A percentile compares a stretch with the other conserved stretches of the same genome.
phyloP scores from a whole-genome alignment of 2,888 invertebrate species.

The Chloroclysta siterata region DNA sequence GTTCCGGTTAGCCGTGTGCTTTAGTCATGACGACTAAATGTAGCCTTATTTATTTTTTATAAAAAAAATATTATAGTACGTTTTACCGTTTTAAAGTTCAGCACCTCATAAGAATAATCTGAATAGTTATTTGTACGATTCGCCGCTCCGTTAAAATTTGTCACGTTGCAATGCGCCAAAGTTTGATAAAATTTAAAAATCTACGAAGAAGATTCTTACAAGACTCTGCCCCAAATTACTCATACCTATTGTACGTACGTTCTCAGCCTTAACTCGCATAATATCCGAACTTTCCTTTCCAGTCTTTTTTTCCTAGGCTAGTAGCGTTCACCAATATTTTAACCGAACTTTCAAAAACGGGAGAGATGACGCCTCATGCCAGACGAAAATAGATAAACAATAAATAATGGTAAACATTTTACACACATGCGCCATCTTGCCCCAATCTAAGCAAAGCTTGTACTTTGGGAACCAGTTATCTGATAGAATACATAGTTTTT shows the following conservation, averaged over 20 bases:
- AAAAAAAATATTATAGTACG: background rate
- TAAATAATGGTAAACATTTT: too few relatives aligned
- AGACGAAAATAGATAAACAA: too few relatives aligned
- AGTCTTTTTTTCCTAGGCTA: too few relatives aligned
- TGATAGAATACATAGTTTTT: too few relatives aligned
- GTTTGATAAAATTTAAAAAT: background rate
- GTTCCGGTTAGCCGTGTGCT: background rate
- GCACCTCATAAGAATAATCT: background rate
- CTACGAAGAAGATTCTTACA: background rate
- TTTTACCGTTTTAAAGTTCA: background rate
- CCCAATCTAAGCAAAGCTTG: too few relatives aligned
- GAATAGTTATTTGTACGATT: background rate
- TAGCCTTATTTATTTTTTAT: conserved; percentile 6
- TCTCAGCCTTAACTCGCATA: conserved; percentile 6
- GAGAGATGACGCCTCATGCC: too few relatives aligned
- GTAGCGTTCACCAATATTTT: too few relatives aligned
- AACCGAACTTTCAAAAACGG: too few relatives aligned
- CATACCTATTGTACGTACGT: conserved; percentile 1
- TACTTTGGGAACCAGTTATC: too few relatives aligned
- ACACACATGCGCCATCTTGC: too few relatives aligned
- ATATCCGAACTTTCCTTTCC: conserved; percentile 29
- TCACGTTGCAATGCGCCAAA: background rate
- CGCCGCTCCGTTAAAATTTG: background rate
- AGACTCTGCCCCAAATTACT: background rate
- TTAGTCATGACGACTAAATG: conserved; percentile 2